Conservation (phyloP, 2,113 vertebrate genomes). For the Eonycteris spelaea region DNA sequence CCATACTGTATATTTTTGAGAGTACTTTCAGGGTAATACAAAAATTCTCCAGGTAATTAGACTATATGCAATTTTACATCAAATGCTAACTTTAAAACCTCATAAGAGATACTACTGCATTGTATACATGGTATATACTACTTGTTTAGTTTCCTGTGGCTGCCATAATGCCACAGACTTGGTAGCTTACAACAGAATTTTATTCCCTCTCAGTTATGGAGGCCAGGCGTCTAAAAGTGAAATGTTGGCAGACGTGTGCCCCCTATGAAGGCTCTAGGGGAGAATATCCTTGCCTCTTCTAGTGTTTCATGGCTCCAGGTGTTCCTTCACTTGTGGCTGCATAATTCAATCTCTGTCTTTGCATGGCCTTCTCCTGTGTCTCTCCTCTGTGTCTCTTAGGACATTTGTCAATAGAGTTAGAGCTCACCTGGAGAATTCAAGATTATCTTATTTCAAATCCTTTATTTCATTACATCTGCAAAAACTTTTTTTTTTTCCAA, state of each 20-base stretch:
- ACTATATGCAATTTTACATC: neutral
- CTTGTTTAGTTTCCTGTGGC: neutral
- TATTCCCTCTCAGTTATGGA: neutral
- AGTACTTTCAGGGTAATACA: neutral
- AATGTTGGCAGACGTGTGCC: neutral
- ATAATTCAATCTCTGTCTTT: neutral
- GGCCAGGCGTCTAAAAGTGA: neutral
- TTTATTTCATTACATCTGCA: neutral
- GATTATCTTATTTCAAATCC: neutral
- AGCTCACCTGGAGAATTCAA: neutral
- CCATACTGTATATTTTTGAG: neutral
- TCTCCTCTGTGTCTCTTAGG: neutral
- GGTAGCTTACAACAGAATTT: neutral
- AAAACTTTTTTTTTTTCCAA: neutral
- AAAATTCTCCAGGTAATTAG: neutral
- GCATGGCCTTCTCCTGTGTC: neutral
- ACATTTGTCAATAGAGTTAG: neutral
- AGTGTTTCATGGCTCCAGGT: neutral
- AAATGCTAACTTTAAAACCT: neutral
- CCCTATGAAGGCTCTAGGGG: neutral
- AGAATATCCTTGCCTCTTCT: neutral
- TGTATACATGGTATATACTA: neutral
- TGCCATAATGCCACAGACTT: neutral
- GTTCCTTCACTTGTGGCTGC: neutral
- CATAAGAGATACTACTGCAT: neutral